phyloP scores from a whole-genome alignment of 2,797 vertebrate species.

The Allenopithecus nigroviridis region DNA sequence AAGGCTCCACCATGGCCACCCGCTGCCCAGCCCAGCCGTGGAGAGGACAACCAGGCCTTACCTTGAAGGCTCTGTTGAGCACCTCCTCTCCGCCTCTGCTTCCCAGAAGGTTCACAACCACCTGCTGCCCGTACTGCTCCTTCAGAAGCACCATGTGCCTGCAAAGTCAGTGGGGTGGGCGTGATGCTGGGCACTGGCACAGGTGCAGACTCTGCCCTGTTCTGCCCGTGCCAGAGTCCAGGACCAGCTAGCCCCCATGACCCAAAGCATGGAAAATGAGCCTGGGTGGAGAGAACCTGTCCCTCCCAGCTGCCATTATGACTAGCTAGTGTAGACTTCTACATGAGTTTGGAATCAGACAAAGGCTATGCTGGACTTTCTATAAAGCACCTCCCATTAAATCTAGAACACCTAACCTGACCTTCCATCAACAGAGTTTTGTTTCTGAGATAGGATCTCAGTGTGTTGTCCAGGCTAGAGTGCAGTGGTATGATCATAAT shows the following conservation, averaged over 20 bases:
- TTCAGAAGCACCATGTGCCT: conserved; percentile 89
- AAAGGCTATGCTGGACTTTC: fast-evolving
- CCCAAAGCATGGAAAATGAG: not conserved
- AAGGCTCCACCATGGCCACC: not conserved
- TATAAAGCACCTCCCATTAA: not conserved
- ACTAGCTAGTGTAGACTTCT: not conserved
- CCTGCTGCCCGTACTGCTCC: conserved; percentile 88
- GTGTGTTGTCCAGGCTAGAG: not conserved
- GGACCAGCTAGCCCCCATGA: not conserved
- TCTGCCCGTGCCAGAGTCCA: not conserved
- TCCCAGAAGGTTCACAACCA: conserved; percentile 88
- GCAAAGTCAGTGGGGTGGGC: conserved; percentile 56
- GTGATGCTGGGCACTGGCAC: not conserved
- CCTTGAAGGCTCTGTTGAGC: conserved; percentile 89
- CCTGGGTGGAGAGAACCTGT: not conserved
- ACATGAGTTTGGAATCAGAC: fast-evolving
- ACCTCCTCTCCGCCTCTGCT: conserved; percentile 88
- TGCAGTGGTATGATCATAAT: not conserved
- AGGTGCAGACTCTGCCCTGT: not conserved
- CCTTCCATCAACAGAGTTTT: not conserved
- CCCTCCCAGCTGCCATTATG: not conserved
- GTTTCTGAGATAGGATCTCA: not conserved
- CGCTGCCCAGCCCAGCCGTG: fast-evolving
- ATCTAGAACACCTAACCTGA: not conserved
- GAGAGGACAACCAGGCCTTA: conserved; percentile 42